phyloP scores from a whole-genome alignment of 2,888 invertebrate species.

The Campoplex capitator region DNA sequence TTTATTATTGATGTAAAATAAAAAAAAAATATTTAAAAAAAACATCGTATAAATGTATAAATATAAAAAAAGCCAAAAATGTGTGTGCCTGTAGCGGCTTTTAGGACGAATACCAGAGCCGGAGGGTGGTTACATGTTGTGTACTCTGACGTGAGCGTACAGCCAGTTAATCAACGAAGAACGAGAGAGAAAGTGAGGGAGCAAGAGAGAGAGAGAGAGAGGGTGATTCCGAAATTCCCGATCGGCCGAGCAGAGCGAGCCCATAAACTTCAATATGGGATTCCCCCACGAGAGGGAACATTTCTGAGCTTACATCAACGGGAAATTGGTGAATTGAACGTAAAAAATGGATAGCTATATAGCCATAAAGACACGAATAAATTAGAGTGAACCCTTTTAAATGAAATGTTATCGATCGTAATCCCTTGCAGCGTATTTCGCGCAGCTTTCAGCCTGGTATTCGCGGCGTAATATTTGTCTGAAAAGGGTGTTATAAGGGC shows the following conservation, averaged over 20 bases:
- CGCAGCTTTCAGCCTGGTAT: neutral
- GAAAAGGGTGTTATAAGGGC: neutral
- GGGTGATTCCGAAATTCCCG: conserved; percentile 74
- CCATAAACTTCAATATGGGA: conserved; percentile 42
- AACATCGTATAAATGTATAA: neutral
- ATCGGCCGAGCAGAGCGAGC: conserved; percentile 74
- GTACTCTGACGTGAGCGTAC: conserved; percentile 71
- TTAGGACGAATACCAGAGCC: conserved; percentile 52
- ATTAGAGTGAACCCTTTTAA: neutral
- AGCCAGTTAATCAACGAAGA: conserved; percentile 80
- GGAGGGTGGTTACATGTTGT: conserved; percentile 50
- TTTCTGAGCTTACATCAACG: conserved; percentile 32
- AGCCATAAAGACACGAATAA: conserved; percentile 11
- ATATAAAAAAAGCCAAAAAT: neutral
- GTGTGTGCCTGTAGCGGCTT: conserved; percentile 15
- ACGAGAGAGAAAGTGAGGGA: conserved; percentile 13
- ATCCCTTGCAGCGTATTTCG: neutral
- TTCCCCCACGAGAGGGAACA: conserved; percentile 11
- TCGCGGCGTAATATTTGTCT: neutral
- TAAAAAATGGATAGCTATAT: conserved; percentile 14
- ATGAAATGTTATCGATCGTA: conserved; percentile 26
- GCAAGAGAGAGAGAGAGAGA: conserved; percentile 28
- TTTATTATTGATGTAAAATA: neutral
- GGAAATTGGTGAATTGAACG: conserved; percentile 38
- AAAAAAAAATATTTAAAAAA: neutral